Conservation (phyloP, 2,113 vertebrate species). For the Formicarius rufipectus region DNA sequence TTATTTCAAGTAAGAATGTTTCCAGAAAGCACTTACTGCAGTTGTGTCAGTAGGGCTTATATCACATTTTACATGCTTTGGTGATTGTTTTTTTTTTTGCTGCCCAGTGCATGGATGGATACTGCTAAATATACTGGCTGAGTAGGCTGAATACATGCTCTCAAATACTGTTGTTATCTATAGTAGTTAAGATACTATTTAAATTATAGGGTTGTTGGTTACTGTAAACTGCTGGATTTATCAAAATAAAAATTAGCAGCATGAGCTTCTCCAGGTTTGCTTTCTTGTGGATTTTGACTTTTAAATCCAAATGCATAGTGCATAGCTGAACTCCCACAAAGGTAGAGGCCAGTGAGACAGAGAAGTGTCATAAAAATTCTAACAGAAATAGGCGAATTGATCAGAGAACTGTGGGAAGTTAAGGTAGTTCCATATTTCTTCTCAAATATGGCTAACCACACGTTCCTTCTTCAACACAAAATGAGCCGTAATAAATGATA, state of each 20-base stretch:
- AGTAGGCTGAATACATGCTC: not conserved
- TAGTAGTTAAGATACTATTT: not conserved
- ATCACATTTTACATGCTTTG: not conserved
- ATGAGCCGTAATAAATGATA: not conserved
- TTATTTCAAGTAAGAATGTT: not conserved
- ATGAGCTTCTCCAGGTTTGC: constrained; percentile 32
- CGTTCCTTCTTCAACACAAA: not conserved
- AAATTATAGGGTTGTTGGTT: not conserved
- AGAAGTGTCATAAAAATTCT: not conserved
- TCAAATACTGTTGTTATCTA: not conserved
- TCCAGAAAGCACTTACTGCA: not conserved
- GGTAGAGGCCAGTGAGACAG: not conserved
- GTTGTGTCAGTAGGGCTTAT: not conserved
- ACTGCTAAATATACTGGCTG: not conserved
- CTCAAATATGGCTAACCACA: not conserved
- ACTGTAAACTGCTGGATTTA: constrained; percentile 23
- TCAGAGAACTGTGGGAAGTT: not conserved
- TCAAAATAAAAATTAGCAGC: constrained; percentile 53
- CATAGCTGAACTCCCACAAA: not conserved
- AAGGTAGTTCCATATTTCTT: not conserved
- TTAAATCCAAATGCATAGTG: not conserved
- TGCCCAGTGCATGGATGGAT: constrained; percentile 19
- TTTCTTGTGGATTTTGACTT: constrained; percentile 20
- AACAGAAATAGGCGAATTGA: not conserved
- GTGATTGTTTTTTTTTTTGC: not conserved